Percentiles rank a stretch among this genome's conserved stretches.
Evolutionary conservation across 1,140 invertebrate genomes (phyloP).

Genomic region (Mercenaria mercenaria): DNA sequence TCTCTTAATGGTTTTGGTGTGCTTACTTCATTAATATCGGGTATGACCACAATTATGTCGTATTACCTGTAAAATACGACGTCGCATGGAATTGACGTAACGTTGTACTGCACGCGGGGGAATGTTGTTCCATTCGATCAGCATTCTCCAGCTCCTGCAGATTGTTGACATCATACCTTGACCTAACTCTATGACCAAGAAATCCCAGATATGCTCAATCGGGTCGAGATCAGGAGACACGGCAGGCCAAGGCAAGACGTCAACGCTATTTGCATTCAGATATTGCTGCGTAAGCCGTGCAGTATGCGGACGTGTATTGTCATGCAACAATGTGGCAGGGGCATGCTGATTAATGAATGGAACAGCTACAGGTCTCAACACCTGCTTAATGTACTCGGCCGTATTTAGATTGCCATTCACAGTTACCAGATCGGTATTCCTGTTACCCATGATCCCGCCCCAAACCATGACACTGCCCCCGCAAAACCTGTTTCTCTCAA

Average conservation of each 20-base stretch:
- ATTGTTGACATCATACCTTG: constrained; percentile 4
- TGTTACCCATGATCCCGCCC: too few species aligned
- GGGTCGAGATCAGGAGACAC: too few species aligned
- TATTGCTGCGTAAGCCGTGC: constrained; percentile 16
- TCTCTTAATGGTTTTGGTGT: neutral
- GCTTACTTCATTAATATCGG: constrained; percentile 17
- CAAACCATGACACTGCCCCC: too few species aligned
- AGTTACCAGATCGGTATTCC: too few species aligned
- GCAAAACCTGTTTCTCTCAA: too few species aligned
- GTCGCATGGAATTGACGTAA: neutral
- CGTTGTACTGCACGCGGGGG: neutral
- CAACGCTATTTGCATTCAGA: neutral
- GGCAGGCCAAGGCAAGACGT: neutral
- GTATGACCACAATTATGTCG: neutral
- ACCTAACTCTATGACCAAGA: constrained; percentile 12
- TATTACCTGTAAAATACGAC: neutral
- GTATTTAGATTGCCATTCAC: neutral
- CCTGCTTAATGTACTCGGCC: neutral
- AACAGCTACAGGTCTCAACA: neutral
- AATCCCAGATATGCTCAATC: neutral
- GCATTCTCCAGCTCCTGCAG: neutral
- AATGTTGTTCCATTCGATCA: neutral
- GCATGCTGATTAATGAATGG: constrained; percentile 1
- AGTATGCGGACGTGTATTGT: constrained; percentile 1
- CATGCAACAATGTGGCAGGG: constrained; percentile 10